Conservation (phyloP, 1,140 invertebrate species). For the Drosophila mayri region DNA sequence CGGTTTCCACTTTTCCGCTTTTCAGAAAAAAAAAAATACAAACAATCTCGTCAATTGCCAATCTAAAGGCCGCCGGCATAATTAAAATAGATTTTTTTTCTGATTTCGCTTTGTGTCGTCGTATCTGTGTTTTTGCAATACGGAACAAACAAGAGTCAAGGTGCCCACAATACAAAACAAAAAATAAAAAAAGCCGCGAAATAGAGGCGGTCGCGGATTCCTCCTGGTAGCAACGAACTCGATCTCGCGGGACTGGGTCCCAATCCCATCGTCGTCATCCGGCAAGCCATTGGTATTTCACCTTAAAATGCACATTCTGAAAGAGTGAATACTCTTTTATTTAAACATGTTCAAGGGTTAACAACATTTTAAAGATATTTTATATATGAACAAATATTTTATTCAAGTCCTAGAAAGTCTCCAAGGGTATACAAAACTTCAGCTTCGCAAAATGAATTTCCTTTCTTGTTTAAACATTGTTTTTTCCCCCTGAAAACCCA, state of each 20-base stretch:
- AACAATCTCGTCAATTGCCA: constrained; percentile 66
- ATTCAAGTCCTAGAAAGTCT: too few relatives aligned
- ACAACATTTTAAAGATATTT: not conserved
- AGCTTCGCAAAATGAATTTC: not conserved
- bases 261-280: constrained; percentile 5
- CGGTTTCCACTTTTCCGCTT: constrained; percentile 70
- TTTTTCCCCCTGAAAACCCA: not conserved
- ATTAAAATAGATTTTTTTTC: constrained; percentile 70
- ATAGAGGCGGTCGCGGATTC: constrained; percentile 29
- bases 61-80: constrained; percentile 73
- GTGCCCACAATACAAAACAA: constrained; percentile 33
- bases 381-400: not conserved
- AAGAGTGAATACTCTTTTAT: constrained; percentile 11
- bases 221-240: constrained; percentile 53
- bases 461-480: not conserved
- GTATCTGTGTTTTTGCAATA: constrained; percentile 50
- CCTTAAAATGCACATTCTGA: constrained; percentile 5
- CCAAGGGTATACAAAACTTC: not conserved
- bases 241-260: constrained; percentile 3
- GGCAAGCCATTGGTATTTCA: constrained; percentile 7
- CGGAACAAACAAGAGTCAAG: constrained; percentile 74
- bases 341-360: not conserved
- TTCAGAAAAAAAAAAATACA: constrained; percentile 28
- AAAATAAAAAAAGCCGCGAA: constrained; percentile 30
- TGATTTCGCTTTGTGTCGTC: constrained; percentile 32